Evolutionary conservation across 2,888 invertebrate species (phyloP).

Genomic region (Heterodera filipjevi): DNA sequence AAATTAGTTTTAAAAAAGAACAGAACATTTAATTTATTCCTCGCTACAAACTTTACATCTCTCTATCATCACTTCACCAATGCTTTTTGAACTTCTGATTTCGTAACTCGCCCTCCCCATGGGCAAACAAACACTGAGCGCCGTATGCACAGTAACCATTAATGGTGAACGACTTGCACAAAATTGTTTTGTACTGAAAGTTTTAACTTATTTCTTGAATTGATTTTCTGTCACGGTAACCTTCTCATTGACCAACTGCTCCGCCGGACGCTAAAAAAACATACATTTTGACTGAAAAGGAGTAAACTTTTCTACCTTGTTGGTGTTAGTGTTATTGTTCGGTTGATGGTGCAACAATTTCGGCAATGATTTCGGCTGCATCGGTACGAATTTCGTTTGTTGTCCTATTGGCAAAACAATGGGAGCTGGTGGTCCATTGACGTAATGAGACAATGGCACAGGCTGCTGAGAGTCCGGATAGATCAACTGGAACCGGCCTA

Average conservation of each 20-base stretch:
- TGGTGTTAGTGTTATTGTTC: neutral
- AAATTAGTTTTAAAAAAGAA: neutral
- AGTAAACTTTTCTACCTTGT: neutral
- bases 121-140: neutral
- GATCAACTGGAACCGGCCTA: constrained; percentile 1
- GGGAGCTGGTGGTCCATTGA: neutral
- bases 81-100: neutral
- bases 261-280: neutral
- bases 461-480: neutral
- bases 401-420: neutral
- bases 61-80: neutral
- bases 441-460: neutral
- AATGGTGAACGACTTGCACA: neutral
- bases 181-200: neutral
- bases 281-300: neutral
- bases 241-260: neutral
- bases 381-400: neutral
- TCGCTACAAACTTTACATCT: neutral
- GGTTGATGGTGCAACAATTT: neutral
- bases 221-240: neutral
- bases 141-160: neutral
- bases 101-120: neutral
- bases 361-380: neutral
- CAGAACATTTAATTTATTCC: neutral
- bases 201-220: neutral